Evolutionary conservation across 1,140 invertebrate genomes (phyloP).

Genomic region (Drosophila quadrilineata): DNA sequence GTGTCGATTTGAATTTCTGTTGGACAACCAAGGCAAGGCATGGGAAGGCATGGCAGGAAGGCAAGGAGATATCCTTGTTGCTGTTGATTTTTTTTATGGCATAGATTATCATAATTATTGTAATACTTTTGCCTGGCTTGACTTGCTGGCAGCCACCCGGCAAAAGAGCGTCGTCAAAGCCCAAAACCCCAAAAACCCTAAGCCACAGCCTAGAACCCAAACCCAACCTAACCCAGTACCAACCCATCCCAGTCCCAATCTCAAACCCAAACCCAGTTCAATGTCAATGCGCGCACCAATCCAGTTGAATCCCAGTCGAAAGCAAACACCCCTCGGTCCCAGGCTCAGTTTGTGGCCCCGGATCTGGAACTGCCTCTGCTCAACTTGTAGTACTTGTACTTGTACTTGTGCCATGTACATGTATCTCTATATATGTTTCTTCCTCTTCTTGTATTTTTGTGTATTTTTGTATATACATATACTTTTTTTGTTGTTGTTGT

Average conservation of each 20-base stretch:
- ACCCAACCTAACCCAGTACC: not conserved
- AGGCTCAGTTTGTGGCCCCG: too few relatives aligned
- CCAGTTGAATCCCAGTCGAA: slow-evolving; percentile 4
- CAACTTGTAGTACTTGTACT: too few relatives aligned
- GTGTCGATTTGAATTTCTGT: too few relatives aligned
- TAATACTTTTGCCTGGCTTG: slow-evolving; percentile 79
- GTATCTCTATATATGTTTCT: too few relatives aligned
- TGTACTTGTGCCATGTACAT: too few relatives aligned
- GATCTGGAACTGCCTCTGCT: too few relatives aligned
- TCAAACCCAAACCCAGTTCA: not conserved
- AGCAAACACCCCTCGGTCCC: not conserved
- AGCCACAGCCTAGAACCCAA: not conserved
- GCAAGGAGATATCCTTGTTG: slow-evolving; percentile 9
- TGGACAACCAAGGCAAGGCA: too few relatives aligned
- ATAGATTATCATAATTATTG: slow-evolving; percentile 81
- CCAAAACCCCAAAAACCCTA: too few relatives aligned
- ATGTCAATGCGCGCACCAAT: slow-evolving; percentile 12
- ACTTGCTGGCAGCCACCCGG: slow-evolving; percentile 49
- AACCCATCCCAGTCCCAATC: not conserved
- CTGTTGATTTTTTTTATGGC: slow-evolving; percentile 65
- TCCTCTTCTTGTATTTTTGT: too few relatives aligned
- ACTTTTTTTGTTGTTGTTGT: too few relatives aligned
- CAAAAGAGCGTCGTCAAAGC: slow-evolving; percentile 28
- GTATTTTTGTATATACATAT: too few relatives aligned
- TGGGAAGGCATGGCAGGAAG: not conserved